A percentile compares a stretch with the other conserved stretches of the same genome.
These are phyloP conservation scores for Camelus dromedarius DNA, from an alignment of 2,113 vertebrate species.

Conservation along the genomic window DNA sequence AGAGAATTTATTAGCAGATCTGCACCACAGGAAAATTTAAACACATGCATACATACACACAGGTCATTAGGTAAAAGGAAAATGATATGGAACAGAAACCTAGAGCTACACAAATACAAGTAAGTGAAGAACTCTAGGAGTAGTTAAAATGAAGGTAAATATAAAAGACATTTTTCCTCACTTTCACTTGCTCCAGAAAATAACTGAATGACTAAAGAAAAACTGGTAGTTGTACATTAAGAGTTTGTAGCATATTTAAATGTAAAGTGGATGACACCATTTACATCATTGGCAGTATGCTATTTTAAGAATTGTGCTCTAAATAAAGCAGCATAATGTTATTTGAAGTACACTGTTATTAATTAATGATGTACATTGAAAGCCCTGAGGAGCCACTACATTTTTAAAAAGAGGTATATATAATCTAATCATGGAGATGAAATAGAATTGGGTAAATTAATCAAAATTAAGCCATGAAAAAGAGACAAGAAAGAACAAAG, in stretches of 20 bases:
- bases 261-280: background rate
- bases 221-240: background rate
- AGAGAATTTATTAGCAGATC: background rate
- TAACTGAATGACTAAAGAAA: background rate
- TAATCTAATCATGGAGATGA: background rate
- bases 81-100: background rate
- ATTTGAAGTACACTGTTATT: slow-evolving; percentile 33
- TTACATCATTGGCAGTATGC: background rate
- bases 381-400: background rate
- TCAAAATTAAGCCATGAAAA: slow-evolving; percentile 20
- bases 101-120: background rate
- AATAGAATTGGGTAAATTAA: slow-evolving; percentile 28
- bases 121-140: slow-evolving; percentile 3
- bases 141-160: background rate
- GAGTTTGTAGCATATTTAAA: background rate
- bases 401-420: slow-evolving; percentile 27
- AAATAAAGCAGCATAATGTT: background rate
- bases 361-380: slow-evolving; percentile 30
- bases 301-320: background rate
- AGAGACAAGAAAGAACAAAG: slow-evolving; percentile 30
- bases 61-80: background rate
- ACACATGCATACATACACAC: background rate
- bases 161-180: background rate
- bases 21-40: background rate
- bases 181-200: slow-evolving; percentile 13